A percentile compares a stretch with the other conserved stretches of the same genome.
Conservation (phyloP, 2,113 vertebrate species). For the Psophia crepitans region DNA sequence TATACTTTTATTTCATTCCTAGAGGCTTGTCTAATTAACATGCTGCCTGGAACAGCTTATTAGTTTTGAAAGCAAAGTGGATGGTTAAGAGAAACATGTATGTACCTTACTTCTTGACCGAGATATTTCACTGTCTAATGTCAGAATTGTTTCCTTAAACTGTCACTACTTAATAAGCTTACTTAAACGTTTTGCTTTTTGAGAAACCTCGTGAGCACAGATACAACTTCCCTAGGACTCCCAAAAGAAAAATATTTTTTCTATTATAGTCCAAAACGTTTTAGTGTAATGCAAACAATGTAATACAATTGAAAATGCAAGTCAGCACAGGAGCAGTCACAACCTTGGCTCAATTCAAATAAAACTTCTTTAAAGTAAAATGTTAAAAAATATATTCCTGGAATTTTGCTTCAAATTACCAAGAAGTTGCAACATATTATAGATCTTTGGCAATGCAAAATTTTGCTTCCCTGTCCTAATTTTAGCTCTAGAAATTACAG, state of each 20-base stretch:
- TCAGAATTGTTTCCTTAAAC: conserved; percentile 32
- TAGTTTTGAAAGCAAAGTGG: neutral
- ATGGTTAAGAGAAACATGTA: neutral
- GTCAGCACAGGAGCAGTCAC: neutral
- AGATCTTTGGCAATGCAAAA: neutral
- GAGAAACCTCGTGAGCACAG: neutral
- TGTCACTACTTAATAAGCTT: neutral
- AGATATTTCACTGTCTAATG: conserved; percentile 16
- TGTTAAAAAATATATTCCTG: neutral
- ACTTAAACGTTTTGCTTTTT: neutral
- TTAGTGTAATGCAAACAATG: neutral
- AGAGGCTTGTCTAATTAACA: neutral
- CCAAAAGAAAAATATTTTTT: neutral
- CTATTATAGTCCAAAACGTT: neutral
- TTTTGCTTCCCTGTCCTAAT: neutral
- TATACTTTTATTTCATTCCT: neutral
- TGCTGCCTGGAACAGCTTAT: neutral
- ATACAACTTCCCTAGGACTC: neutral
- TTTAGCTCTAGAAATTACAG: neutral
- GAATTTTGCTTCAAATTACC: neutral
- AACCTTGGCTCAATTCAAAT: neutral
- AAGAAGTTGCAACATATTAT: neutral
- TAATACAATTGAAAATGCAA: neutral
- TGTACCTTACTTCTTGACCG: neutral
- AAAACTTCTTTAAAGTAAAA: neutral